Evolutionary conservation across 2,888 invertebrate genomes (phyloP).

Genomic region (Hydrotaea cyrtoneurina): DNA sequence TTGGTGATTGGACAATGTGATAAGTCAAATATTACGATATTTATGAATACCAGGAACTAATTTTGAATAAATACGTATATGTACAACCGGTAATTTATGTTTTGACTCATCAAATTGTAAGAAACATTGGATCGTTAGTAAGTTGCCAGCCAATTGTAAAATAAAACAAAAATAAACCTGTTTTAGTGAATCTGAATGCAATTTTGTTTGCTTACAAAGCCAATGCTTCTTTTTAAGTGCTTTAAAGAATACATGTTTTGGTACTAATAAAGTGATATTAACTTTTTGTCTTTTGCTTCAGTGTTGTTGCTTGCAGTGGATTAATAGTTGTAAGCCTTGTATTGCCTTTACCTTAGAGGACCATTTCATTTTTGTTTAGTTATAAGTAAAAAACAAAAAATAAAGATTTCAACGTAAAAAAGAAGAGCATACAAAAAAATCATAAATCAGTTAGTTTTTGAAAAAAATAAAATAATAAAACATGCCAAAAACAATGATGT

Average conservation of each 20-base stretch:
- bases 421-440: constrained; percentile 66
- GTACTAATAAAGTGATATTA: constrained; percentile 73
- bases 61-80: constrained; percentile 9
- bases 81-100: neutral
- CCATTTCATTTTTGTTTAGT: constrained; percentile 60
- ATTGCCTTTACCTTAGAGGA: constrained; percentile 73
- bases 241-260: constrained; percentile 30
- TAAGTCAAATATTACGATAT: neutral
- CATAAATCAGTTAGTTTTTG: constrained; percentile 54
- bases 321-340: constrained; percentile 78
- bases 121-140: constrained; percentile 65
- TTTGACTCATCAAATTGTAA: constrained; percentile 26
- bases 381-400: constrained; percentile 44
- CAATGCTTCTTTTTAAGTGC: constrained; percentile 62
- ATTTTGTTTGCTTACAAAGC: constrained; percentile 44
- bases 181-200: constrained; percentile 15
- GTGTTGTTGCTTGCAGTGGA: constrained; percentile 78
- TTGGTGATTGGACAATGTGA: neutral
- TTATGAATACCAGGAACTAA: neutral
- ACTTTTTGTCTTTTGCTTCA: constrained; percentile 78
- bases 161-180: neutral
- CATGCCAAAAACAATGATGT: constrained; percentile 48
- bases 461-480: constrained; percentile 52
- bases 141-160: constrained; percentile 31
- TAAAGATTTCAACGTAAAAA: constrained; percentile 57